Percentiles rank a stretch among this genome's conserved stretches.
phyloP scores from a whole-genome alignment of 2,888 invertebrate genomes.

The Steromphala cineraria region DNA sequence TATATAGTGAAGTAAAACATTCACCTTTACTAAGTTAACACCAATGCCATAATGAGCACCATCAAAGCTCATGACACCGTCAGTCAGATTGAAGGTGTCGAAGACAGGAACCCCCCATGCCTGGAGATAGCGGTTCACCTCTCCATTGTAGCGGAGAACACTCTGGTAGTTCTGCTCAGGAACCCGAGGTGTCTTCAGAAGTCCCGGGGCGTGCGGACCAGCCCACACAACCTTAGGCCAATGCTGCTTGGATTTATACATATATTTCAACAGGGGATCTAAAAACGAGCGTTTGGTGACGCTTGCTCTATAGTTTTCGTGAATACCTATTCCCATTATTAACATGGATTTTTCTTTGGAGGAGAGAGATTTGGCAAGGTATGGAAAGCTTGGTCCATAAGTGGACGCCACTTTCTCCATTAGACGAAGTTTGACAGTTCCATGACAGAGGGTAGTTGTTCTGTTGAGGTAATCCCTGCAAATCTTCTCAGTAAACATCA shows the following conservation, averaged over 20 bases:
- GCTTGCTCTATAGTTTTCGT: conserved; percentile 27
- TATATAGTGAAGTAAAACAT: conserved; percentile 30
- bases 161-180: conserved; percentile 30
- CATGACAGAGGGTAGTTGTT: neutral
- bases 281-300: neutral
- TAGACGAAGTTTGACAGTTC: conserved; percentile 23
- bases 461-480: conserved; percentile 19
- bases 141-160: conserved; percentile 23
- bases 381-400: neutral
- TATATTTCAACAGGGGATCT: conserved; percentile 9
- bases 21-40: conserved; percentile 30
- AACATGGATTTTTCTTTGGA: conserved; percentile 23
- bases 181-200: conserved; percentile 35
- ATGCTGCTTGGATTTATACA: neutral
- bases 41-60: conserved; percentile 38
- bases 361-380: neutral
- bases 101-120: conserved; percentile 26
- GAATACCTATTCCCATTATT: conserved; percentile 33
- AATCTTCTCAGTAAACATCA: conserved; percentile 31
- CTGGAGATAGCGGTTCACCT: conserved; percentile 11
- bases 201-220: conserved; percentile 33
- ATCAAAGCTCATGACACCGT: conserved; percentile 37
- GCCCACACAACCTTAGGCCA: conserved; percentile 37
- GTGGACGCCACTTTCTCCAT: conserved; percentile 14
- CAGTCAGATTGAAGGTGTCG: conserved; percentile 34